Base-by-base conservation (phyloP, 2,888 invertebrate genomes). In the Drosophila mulleri region DNA sequence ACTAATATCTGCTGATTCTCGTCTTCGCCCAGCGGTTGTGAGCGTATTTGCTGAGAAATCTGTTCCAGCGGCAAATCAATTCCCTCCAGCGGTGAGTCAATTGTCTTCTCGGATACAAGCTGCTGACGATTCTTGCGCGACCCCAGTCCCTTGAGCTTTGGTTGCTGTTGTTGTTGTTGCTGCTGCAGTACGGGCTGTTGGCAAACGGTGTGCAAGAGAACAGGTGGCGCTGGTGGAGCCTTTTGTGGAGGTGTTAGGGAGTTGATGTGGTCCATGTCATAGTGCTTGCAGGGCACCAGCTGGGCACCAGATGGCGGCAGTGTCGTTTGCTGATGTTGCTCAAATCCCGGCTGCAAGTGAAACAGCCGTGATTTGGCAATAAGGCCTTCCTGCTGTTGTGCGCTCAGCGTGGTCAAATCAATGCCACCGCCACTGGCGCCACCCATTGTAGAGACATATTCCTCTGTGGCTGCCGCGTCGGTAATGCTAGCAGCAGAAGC, bases 11-110 rank as follows among this genome's bases (percentile, higher is more conserved):
- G 78, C 16, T 81, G 75, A 7, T 72, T 85, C 3, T 92, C 93
- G 76, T 93, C 93, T 68, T 93, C 93, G 2, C 93, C 93, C 65
- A 93, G 83, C 3, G 93, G 93, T 76, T 94, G 94, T 20, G 94
- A 94, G 50, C 94, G 93, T 44, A 93, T 92, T 66, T 91, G 91
- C 39, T 90, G 88, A 16, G 83, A 69, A 60, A 82, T 83, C 68
- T 82, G 90, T 47, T 90, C 82, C 78, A 91, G 82, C 57, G 88
- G 87, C 56, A 84, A 64, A 48, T 58, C 71, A 50, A 71, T 63
- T 44, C 53, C 50, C 32, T 90, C 92, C 52, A 91, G 72, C 65
- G 67, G 57, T 78, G 91, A 89, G 29, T 84, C 81, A 57, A 90
- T 83, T 32, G 86, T 78, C 57, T 90, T 92, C 67, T 92, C 92